Evolutionary conservation across 2,797 vertebrate species (phyloP).

Genomic region (Pitangus sulphuratus): DNA sequence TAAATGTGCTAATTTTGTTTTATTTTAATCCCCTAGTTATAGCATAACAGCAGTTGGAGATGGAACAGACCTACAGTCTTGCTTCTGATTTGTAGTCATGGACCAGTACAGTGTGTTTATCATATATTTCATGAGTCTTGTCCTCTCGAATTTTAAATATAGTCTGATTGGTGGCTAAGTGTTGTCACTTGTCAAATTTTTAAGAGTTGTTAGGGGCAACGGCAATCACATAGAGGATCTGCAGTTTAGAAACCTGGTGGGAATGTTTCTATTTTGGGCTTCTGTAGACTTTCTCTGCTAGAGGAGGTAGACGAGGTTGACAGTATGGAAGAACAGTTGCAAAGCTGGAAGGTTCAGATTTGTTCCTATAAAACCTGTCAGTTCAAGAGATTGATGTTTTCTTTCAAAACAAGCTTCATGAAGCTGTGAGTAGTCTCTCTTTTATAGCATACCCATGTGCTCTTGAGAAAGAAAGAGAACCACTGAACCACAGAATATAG

Average conservation of each 20-base stretch:
- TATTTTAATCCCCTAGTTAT: background rate
- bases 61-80: background rate
- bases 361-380: conserved; percentile 27
- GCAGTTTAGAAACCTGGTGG: background rate
- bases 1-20: background rate
- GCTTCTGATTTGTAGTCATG: background rate
- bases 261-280: background rate
- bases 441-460: background rate
- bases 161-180: background rate
- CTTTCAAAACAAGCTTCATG: conserved; percentile 22
- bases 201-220: conserved; percentile 5
- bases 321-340: background rate
- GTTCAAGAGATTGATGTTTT: background rate
- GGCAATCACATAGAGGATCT: background rate
- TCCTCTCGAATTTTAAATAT: background rate
- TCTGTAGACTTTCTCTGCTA: background rate
- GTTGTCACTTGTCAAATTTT: conserved; percentile 6
- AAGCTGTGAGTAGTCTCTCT: background rate
- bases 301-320: background rate
- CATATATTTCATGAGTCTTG: background rate
- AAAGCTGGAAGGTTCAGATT: conserved; percentile 26
- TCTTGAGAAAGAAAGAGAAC: background rate
- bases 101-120: background rate
- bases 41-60: background rate
- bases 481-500: background rate